Base-by-base conservation (phyloP, 2,113 vertebrate species). In the Podarcis cretensis region DNA sequence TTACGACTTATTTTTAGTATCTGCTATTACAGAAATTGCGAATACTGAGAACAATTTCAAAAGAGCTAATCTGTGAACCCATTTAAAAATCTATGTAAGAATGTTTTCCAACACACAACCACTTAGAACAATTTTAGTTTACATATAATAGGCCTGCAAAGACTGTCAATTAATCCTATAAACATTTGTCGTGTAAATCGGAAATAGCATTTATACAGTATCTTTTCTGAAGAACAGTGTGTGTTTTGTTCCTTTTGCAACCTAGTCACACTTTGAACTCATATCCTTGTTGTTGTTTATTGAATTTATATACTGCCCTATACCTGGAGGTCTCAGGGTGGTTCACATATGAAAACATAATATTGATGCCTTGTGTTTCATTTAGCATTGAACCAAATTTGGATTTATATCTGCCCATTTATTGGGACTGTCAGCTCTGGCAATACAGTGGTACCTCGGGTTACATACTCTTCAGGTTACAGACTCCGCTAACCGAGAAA, bases 21-120 rank as follows among this genome's bases (percentile, higher is more conserved):
- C 48, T 30, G 13, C 65, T 79, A 20, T 68, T 35, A 77, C 68
- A 84, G 30, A 74, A 84, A 66, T 71, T 54, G 65, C 23, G 43
- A 40, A 32, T 32, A n/a, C 65, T 76, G 76, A 85, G 85, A 84
- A 86, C 77, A 66, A 16, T n/a, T n/a, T 73, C 82, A 30, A 73
- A 20, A 9, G 35, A 35, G 8, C 9, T 78, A 40, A 35, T 77
- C 13, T 77, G 23, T 76, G 7, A 59, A 66, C 14, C 54, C 10
- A 35, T 75, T 76, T 71, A 88, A 92, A 54, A 93, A 90, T 90
- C 37, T 59, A 90, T 84, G 85, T 92, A 83, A 74, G 71, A 85
- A 81, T 84, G 16, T 85, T 13, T 86, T 48, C 54, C 14, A n/a
- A n/a, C 59, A 82, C n/a, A n/a, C 59, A 82, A 13, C 6, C 14